Evolutionary conservation across 2,888 invertebrate genomes (phyloP).

Genomic region (Lagria hirta): DNA sequence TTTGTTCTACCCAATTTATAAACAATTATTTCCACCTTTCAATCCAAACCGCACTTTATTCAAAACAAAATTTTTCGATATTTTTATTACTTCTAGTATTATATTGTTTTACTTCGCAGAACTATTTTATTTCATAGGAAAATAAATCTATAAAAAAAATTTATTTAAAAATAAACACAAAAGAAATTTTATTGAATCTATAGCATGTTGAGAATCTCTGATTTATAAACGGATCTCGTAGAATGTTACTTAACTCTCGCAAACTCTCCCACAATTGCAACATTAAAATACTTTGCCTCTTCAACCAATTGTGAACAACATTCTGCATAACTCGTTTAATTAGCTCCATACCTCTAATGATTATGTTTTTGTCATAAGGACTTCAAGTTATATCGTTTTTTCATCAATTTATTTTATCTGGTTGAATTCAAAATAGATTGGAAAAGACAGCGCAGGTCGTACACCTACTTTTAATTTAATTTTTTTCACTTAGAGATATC

Average conservation of each 20-base stretch:
- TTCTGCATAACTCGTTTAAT: slow-evolving; percentile 10
- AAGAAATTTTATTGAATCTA: too few relatives aligned
- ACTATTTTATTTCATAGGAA: too few relatives aligned
- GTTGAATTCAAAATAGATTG: not conserved
- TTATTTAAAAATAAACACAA: too few relatives aligned
- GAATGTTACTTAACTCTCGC: slow-evolving; percentile 1
- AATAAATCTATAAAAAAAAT: too few relatives aligned
- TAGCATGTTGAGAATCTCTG: too few relatives aligned
- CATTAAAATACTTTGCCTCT: slow-evolving; percentile 4
- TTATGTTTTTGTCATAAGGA: slow-evolving; percentile 6
- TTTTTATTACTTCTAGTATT: too few relatives aligned
- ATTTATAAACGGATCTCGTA: slow-evolving; percentile 4
- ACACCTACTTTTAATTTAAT: slow-evolving; percentile 14
- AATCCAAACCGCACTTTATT: too few relatives aligned
- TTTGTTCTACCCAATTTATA: too few relatives aligned
- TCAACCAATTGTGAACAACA: not conserved
- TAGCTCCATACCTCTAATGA: slow-evolving; percentile 6
- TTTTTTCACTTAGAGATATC: slow-evolving; percentile 12
- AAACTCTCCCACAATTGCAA: slow-evolving; percentile 5
- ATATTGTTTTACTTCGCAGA: too few relatives aligned
- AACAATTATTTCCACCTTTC: too few relatives aligned
- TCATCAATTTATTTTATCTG: slow-evolving; percentile 3
- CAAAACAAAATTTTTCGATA: too few relatives aligned
- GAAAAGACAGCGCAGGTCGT: slow-evolving; percentile 6
- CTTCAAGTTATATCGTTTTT: not conserved